Percentiles rank a stretch among this genome's conserved stretches.
phyloP scores from a whole-genome alignment of 2,888 invertebrate species.

The Neria commutata region DNA sequence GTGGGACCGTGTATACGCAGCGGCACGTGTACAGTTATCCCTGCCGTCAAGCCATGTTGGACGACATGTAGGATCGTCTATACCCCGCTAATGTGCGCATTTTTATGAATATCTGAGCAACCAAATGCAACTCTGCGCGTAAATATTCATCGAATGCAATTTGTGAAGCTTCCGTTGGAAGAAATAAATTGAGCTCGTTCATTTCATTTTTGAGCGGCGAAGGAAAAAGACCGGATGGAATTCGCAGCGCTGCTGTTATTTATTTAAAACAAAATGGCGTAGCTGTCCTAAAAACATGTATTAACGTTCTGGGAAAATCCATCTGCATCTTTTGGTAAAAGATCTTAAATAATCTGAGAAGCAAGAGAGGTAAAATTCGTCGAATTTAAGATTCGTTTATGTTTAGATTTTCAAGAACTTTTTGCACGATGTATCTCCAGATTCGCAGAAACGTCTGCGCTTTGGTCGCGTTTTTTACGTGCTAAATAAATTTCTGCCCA shows the following conservation, averaged over 20 bases:
- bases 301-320: conserved; percentile 17
- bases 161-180: not conserved
- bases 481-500: conserved; percentile 63
- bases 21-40: too few species aligned
- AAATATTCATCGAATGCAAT: too few species aligned
- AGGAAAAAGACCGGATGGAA: not conserved
- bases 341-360: conserved; percentile 25
- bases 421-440: conserved; percentile 71
- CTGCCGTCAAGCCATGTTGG: too few species aligned
- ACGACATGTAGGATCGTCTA: too few species aligned
- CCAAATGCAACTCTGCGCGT: too few species aligned
- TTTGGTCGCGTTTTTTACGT: conserved; percentile 68
- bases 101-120: too few species aligned
- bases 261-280: conserved; percentile 10
- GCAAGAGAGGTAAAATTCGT: conserved; percentile 45
- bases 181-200: conserved; percentile 16
- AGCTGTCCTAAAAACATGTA: conserved; percentile 31
- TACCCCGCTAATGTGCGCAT: too few species aligned
- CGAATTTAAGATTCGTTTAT: too few species aligned
- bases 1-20: too few species aligned
- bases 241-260: not conserved
- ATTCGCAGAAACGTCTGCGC: conserved; percentile 60
- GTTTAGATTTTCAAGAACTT: conserved; percentile 20
- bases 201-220: conserved; percentile 29
- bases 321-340: conserved; percentile 37